Conservation (phyloP, 2,888 invertebrate genomes). For the Arenicola marina region DNA sequence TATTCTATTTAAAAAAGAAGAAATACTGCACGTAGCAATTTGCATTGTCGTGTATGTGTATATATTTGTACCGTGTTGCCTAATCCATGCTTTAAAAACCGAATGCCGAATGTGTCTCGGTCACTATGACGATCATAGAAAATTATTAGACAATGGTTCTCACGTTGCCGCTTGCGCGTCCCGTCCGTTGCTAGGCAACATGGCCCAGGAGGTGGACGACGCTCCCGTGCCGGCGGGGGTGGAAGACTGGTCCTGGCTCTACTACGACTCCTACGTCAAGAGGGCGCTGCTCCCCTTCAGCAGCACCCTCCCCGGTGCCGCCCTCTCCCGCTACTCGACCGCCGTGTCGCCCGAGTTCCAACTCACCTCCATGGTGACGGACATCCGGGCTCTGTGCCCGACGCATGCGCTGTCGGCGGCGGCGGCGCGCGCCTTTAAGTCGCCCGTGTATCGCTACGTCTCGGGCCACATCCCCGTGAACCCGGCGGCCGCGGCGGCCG, state of each 20-base stretch:
- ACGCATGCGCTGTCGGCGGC: conserved; percentile 29
- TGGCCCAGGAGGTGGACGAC: conserved; percentile 46
- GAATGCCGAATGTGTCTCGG: too few species aligned
- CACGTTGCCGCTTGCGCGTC: not conserved
- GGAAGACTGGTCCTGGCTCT: conserved; percentile 41
- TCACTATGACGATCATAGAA: too few species aligned
- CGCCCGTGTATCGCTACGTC: conserved; percentile 26
- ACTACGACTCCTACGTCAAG: conserved; percentile 41
- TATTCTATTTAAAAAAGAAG: too few species aligned
- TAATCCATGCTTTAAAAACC: too few species aligned
- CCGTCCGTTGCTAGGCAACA: conserved; percentile 40
- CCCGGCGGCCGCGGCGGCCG: too few species aligned
- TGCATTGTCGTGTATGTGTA: too few species aligned
- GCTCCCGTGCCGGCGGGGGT: conserved; percentile 38
- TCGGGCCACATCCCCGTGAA: not conserved
- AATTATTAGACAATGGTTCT: not conserved
- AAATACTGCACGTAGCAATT: too few species aligned
- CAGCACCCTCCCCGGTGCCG: conserved; percentile 15
- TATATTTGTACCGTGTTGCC: too few species aligned
- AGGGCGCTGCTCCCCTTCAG: conserved; percentile 43
- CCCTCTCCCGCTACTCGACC: conserved; percentile 14
- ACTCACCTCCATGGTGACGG: conserved; percentile 49
- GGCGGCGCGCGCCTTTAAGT: conserved; percentile 2
- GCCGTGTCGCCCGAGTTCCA: conserved; percentile 37
- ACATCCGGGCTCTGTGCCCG: conserved; percentile 47